Conservation (phyloP, 2,888 invertebrate genomes). For the Oscheius sp. region DNA sequence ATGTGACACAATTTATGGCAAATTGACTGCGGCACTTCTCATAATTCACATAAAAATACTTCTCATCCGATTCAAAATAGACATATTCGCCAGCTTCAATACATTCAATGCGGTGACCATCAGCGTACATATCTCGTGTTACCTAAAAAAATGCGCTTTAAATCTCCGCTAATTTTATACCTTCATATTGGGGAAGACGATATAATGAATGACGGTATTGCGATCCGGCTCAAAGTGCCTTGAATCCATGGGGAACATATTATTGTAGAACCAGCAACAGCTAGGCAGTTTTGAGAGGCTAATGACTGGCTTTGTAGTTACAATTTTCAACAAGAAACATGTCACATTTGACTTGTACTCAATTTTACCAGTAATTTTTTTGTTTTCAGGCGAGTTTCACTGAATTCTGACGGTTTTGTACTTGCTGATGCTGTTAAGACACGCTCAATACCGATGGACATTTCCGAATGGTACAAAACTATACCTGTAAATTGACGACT, state of each 20-base stretch:
- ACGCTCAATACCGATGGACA: conserved; percentile 21
- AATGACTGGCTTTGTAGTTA: too few relatives aligned
- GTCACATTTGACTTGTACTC: too few relatives aligned
- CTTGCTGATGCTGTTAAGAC: conserved; percentile 21
- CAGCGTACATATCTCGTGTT: neutral
- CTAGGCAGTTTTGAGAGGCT: too few relatives aligned
- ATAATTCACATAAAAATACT: conserved; percentile 8
- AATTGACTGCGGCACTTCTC: neutral
- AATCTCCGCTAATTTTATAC: neutral
- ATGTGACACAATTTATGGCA: neutral
- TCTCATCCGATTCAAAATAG: conserved; percentile 16
- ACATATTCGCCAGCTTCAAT: neutral
- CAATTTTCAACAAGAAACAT: too few relatives aligned
- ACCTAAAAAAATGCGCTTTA: neutral
- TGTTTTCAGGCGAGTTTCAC: conserved; percentile 35
- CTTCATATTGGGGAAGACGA: conserved; percentile 7
- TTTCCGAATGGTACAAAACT: conserved; percentile 29
- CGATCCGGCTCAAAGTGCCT: too few relatives aligned
- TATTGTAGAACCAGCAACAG: too few relatives aligned
- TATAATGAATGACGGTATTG: neutral
- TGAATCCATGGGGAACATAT: too few relatives aligned
- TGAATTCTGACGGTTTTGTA: conserved; percentile 22
- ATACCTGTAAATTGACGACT: conserved; percentile 26
- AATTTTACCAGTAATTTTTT: neutral
- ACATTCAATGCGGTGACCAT: neutral